Base-by-base conservation (phyloP, 2,888 invertebrate species). In the Listrodromus nycthemerus region DNA sequence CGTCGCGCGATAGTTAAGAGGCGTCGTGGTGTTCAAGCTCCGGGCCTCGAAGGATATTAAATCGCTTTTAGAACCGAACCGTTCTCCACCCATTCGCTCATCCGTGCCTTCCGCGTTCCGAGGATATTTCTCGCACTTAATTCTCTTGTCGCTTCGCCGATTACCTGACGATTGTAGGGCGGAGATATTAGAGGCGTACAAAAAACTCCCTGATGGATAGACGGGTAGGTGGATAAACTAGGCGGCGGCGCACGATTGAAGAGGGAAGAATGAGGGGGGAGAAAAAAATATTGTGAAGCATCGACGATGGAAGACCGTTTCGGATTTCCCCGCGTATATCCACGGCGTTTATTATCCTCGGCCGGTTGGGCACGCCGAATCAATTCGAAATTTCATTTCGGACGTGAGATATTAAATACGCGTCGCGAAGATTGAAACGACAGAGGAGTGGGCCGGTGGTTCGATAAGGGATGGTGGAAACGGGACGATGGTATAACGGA, bases 31-130 rank as follows among this genome's bases (percentile, higher is more conserved):
- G 75, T 79, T 84, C 58, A 30, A 78, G 58, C 69, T 67, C 69
- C 65, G 63, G 41, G 78, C 81, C 78, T 48, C 41, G 55, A 69
- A 75, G 78, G 81, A 84, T 81, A 84, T 81, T 81, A 84, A 84
- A 84, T 84, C 78, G 74, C 65, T 75, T 84, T 84, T 81, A 81
- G 75, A 84, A 78, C 84, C 78, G 21, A 27, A 71, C 27, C 78
- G 70, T 75, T 81, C 79, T 66, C 58, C 50, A 50, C 37, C 74
- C 33, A 61, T 27, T 30, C 77, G 8, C 13, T 58, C n/a, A 65
- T 21, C 33, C 41, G 19, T 8, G 37, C 19, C 67, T 19, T 66
- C 16, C 4, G 24, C 13, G 7, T 52, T 16, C 30, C 0, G n/a
- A 33, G 69, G 63, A 27, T 66, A 61, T 50, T 58, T 30, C 69